Base-by-base conservation (phyloP, 2,797 vertebrate genomes). In the Argya squamiceps region DNA sequence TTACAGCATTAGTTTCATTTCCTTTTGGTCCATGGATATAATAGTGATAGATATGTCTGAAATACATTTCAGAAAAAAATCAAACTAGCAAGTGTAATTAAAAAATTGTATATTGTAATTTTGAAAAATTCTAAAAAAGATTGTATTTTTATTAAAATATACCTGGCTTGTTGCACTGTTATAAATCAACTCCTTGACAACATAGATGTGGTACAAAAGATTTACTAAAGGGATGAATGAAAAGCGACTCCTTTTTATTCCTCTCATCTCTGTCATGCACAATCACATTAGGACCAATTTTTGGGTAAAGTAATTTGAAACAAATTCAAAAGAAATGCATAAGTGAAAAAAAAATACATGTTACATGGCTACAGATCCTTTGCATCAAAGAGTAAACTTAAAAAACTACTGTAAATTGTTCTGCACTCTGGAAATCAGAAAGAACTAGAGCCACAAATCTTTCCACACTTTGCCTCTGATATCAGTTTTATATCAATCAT, bases 21-120 rank as follows among this genome's bases (percentile, higher is more conserved):
- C 99, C 99, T 97, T 98, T 97, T 78, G 98, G 96, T 68, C 99
- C 99, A 80, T 99, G 99, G 92, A 99, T 98, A 94, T 99, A 99
- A 95, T 99, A 99, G 97, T 99, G 99, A 97, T 99, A 99, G 64
- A 99, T 98, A 96, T 99, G 98, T 80, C 99, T 99, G 97, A 95
- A 98, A 91, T 32, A 70, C 2, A 78, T 77, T 62, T 29, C 27
- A 93, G 52, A 36, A 55, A 79, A 76, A 37, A 41, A 3, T 0
- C 20, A 60, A 49, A 67, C 9, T 10, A 86, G 13, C 32, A 93
- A 69, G 26, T 20, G 15, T 64, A 68, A 79, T 58, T 18, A 2
- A 22, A 71, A 83, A 71, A 18, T 7, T n/a, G 15, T 6, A 68
- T 5, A 32, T 23, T 60, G 2, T 30, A 17, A 41, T 39, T 39